These are phyloP conservation scores for Siniperca chuatsi DNA, from an alignment of 2,113 vertebrate genomes.

Conservation along the genomic window DNA sequence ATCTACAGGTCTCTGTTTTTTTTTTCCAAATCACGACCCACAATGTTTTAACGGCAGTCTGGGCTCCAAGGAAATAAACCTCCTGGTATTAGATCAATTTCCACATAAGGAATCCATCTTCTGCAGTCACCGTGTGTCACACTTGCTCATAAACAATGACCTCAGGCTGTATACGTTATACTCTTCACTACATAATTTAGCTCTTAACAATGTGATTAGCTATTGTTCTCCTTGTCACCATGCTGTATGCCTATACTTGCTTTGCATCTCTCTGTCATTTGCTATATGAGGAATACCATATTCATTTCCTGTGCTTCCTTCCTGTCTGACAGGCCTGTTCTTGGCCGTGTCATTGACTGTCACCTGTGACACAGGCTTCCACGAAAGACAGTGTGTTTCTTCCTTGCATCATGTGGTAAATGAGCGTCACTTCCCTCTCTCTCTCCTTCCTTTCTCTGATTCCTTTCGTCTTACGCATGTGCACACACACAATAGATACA, in stretches of 20 bases:
- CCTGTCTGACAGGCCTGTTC: slow-evolving; percentile 59
- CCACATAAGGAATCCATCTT: slow-evolving; percentile 74
- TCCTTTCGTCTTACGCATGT: not conserved
- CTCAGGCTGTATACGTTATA: slow-evolving; percentile 64
- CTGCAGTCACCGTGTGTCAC: slow-evolving; percentile 58
- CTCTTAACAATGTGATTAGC: slow-evolving; percentile 51
- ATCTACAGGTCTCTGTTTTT: slow-evolving; percentile 36
- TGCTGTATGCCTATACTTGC: slow-evolving; percentile 5
- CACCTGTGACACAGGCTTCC: slow-evolving; percentile 69
- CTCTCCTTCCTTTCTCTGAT: not conserved
- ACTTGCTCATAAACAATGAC: slow-evolving; percentile 72
- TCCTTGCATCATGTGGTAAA: slow-evolving; percentile 70
- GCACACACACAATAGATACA: slow-evolving; percentile 8
- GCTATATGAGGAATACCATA: slow-evolving; percentile 32
- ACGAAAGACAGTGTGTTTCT: slow-evolving; percentile 58
- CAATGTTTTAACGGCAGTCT: slow-evolving; percentile 53
- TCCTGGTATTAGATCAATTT: slow-evolving; percentile 74
- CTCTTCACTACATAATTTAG: slow-evolving; percentile 67
- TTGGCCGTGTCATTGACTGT: slow-evolving; percentile 65
- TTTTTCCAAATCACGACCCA: slow-evolving; percentile 36
- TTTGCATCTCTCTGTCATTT: slow-evolving; percentile 32
- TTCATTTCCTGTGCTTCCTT: slow-evolving; percentile 34
- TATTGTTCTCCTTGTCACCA: slow-evolving; percentile 37
- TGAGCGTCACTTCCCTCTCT: slow-evolving; percentile 54
- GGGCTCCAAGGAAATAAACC: slow-evolving; percentile 59